phyloP scores from a whole-genome alignment of 2,888 invertebrate species.

The Lepidonotus clava region DNA sequence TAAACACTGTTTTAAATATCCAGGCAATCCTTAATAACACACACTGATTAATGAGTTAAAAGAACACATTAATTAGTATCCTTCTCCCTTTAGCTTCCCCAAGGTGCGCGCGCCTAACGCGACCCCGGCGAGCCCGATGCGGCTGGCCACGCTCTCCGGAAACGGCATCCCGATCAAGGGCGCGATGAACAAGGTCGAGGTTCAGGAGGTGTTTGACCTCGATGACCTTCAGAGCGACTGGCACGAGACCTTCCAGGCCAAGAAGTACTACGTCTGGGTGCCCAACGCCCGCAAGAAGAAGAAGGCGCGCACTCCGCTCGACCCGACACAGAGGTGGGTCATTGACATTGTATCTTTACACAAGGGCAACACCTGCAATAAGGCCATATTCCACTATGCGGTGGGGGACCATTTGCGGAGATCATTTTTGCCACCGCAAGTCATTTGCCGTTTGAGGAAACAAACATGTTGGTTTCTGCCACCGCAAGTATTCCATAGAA shows the following conservation, averaged over 20 bases:
- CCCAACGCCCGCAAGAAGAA: slow-evolving; percentile 66
- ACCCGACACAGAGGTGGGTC: neutral
- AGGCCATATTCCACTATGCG: too few species aligned
- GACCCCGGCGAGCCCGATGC: slow-evolving; percentile 50
- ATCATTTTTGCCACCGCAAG: too few species aligned
- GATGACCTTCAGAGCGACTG: slow-evolving; percentile 73
- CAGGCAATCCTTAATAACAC: too few species aligned
- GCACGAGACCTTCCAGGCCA: slow-evolving; percentile 74
- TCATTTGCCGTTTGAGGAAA: too few species aligned
- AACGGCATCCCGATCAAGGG: neutral
- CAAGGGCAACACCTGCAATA: too few species aligned
- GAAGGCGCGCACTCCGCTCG: neutral
- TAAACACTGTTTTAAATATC: too few species aligned
- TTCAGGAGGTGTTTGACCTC: slow-evolving; percentile 76
- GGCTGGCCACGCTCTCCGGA: slow-evolving; percentile 29
- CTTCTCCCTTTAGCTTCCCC: slow-evolving; percentile 9
- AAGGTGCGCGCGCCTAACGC: slow-evolving; percentile 40
- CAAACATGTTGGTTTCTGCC: too few species aligned
- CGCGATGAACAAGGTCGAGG: slow-evolving; percentile 64
- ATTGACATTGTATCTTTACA: too few species aligned
- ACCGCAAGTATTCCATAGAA: too few species aligned
- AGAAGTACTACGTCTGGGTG: slow-evolving; percentile 75
- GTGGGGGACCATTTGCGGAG: too few species aligned
- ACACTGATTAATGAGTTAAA: neutral
- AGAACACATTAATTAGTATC: neutral